Conservation (phyloP, 2,113 vertebrate species). For the Todiramphus saurophagus region DNA sequence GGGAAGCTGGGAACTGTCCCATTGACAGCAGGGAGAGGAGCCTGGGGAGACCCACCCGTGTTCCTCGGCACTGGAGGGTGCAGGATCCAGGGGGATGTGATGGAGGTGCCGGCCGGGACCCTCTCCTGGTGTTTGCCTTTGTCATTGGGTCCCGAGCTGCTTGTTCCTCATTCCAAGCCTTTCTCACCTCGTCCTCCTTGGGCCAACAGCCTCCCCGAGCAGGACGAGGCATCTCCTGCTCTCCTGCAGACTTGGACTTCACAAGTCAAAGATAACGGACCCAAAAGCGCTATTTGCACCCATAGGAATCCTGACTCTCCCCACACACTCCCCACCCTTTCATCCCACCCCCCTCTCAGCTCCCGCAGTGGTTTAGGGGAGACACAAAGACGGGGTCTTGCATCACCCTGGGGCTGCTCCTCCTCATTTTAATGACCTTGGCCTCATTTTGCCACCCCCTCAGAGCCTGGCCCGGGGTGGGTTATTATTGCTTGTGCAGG, state of each 20-base stretch:
- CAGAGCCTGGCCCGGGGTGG: neutral
- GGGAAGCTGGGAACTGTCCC: neutral
- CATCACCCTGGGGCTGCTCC: neutral
- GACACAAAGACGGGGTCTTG: fast-evolving
- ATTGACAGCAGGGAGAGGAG: neutral
- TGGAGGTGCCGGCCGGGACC: neutral
- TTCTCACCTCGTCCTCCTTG: neutral
- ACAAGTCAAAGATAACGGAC: neutral
- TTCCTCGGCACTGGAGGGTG: fast-evolving
- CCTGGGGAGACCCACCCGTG: fast-evolving
- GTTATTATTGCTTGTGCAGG: conserved; percentile 63
- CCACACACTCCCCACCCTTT: no score
- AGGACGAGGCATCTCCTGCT: neutral
- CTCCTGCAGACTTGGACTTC: neutral
- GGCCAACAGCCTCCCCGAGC: fast-evolving
- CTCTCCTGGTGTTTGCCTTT: neutral
- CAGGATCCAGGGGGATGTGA: fast-evolving
- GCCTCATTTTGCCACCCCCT: neutral
- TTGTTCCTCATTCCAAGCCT: neutral
- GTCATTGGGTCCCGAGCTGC: fast-evolving
- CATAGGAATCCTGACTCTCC: fast-evolving
- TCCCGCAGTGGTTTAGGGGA: fast-evolving
- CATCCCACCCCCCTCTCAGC: fast-evolving
- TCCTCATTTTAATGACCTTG: neutral
- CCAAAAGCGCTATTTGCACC: neutral